A percentile compares a stretch with the other conserved stretches of the same genome.
Evolutionary conservation across 2,797 vertebrate genomes (phyloP).

Genomic region (Sphaeramia orbicularis): DNA sequence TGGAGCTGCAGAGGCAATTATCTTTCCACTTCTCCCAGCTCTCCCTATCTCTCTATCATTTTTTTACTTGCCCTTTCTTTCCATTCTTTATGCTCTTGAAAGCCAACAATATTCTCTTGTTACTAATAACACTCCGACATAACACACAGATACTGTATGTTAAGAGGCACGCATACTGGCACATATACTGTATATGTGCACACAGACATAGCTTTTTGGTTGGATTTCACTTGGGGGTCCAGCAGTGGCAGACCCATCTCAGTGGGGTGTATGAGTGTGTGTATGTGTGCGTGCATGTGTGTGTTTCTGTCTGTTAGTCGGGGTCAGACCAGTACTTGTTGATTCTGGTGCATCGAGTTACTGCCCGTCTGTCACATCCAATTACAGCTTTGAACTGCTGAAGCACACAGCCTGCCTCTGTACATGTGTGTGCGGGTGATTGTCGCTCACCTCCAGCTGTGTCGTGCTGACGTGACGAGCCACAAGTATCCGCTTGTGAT

Average conservation of each 20-base stretch:
- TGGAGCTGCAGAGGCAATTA: constrained; percentile 76
- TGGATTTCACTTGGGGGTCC: constrained; percentile 67
- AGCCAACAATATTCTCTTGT: constrained; percentile 56
- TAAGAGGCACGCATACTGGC: constrained; percentile 26
- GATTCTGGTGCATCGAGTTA: constrained; percentile 85
- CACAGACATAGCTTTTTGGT: constrained; percentile 60
- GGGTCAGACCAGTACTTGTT: constrained; percentile 78
- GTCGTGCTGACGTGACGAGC: constrained; percentile 68
- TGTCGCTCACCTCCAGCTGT: constrained; percentile 79
- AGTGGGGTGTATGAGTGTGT: constrained; percentile 50
- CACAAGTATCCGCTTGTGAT: constrained; percentile 76
- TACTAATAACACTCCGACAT: constrained; percentile 59
- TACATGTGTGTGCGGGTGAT: constrained; percentile 68
- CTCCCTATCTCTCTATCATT: constrained; percentile 37
- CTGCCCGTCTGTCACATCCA: constrained; percentile 86
- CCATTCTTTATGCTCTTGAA: constrained; percentile 44
- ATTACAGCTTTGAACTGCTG: constrained; percentile 79
- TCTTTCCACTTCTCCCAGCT: constrained; percentile 55
- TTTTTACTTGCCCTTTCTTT: constrained; percentile 19
- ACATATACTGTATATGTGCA: constrained; percentile 7
- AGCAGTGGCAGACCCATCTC: constrained; percentile 64
- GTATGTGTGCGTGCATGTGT: constrained; percentile 15
- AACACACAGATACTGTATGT: constrained; percentile 26
- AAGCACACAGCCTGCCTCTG: constrained; percentile 84
- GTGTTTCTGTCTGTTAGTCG: constrained; percentile 58